Conservation (phyloP, 1,140 invertebrate species). For the Drosophila insularis region DNA sequence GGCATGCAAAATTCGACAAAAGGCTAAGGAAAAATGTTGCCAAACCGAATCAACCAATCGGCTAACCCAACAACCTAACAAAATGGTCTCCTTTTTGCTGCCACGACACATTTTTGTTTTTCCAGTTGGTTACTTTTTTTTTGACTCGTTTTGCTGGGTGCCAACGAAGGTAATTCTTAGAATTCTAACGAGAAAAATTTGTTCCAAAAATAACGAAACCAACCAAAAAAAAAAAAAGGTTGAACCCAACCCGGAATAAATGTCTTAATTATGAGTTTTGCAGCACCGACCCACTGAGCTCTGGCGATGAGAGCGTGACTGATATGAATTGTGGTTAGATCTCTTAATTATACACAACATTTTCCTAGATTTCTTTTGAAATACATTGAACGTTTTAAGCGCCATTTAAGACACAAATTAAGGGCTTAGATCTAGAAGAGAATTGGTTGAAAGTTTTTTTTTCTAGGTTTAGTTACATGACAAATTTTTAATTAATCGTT, state of each 20-base stretch:
- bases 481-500: too few species aligned
- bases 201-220: slow-evolving; percentile 24
- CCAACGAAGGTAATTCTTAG: slow-evolving; percentile 35
- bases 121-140: neutral
- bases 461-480: too few species aligned
- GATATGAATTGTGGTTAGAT: neutral
- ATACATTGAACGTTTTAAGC: neutral
- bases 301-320: slow-evolving; percentile 8
- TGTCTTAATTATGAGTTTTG: slow-evolving; percentile 69
- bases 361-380: neutral
- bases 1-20: slow-evolving; percentile 74
- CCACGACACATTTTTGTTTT: slow-evolving; percentile 59
- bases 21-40: slow-evolving; percentile 25
- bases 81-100: slow-evolving; percentile 40
- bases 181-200: slow-evolving; percentile 37
- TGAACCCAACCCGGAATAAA: slow-evolving; percentile 52
- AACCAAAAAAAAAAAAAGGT: slow-evolving; percentile 46
- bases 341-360: neutral
- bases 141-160: slow-evolving; percentile 20
- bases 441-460: too few species aligned
- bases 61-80: slow-evolving; percentile 2
- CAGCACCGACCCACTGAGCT: neutral
- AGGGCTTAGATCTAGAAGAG: too few species aligned
- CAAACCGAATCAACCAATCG: slow-evolving; percentile 25
- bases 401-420: neutral